Evolutionary conservation across 2,113 vertebrate species (phyloP).

Genomic region (Brachirus orientalis): DNA sequence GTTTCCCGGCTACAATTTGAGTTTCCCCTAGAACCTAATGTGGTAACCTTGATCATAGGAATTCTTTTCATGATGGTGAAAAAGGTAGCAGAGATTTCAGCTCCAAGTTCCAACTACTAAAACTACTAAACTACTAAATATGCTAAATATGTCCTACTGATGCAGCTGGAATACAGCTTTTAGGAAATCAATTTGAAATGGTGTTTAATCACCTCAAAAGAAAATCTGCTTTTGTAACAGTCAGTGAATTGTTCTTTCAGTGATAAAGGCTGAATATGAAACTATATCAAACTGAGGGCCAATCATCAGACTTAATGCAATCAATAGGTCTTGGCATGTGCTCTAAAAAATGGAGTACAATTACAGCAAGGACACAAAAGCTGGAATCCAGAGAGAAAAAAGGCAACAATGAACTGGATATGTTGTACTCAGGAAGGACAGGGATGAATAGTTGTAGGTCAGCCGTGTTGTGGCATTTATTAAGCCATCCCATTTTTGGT

Average conservation of each 20-base stretch:
- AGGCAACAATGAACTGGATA: slow-evolving; percentile 3
- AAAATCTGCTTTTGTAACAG: neutral
- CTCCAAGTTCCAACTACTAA: too few species aligned
- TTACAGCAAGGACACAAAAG: slow-evolving; percentile 18
- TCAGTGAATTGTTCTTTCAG: slow-evolving; percentile 1
- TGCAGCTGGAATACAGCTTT: neutral
- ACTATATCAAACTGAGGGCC: neutral
- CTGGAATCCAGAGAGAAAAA: slow-evolving; percentile 5
- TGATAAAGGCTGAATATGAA: slow-evolving; percentile 12
- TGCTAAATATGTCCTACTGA: neutral
- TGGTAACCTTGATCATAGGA: slow-evolving; percentile 53
- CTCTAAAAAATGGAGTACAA: neutral
- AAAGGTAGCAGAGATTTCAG: slow-evolving; percentile 6
- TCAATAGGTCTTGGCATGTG: slow-evolving; percentile 14
- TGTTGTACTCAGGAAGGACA: slow-evolving; percentile 7
- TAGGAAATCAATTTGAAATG: slow-evolving; percentile 10
- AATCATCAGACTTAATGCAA: slow-evolving; percentile 6
- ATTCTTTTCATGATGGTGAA: slow-evolving; percentile 41
- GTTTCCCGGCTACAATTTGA: slow-evolving; percentile 46
- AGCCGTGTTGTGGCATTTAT: slow-evolving; percentile 1
- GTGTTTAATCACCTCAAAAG: slow-evolving; percentile 10
- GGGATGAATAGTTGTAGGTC: slow-evolving; percentile 16
- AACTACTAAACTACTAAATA: slow-evolving; percentile 10
- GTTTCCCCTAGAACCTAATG: slow-evolving; percentile 27
- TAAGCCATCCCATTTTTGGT: neutral